Conservation (phyloP, 2,113 vertebrate genomes). For the Aleadryas rufinucha region DNA sequence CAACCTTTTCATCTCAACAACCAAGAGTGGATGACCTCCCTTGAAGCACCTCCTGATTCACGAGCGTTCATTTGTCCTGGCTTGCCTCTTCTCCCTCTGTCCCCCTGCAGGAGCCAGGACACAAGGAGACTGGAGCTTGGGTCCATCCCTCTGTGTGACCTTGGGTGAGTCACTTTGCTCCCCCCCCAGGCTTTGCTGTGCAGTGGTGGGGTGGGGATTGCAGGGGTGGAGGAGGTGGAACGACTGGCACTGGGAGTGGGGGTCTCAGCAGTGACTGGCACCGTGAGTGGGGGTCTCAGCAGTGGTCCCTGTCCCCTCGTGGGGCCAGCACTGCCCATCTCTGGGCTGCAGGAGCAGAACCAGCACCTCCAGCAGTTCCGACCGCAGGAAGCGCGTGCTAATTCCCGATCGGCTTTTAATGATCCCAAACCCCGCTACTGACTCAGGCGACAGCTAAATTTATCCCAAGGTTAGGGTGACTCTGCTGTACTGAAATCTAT, state of each 20-base stretch:
- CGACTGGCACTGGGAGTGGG: fast-evolving
- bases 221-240: background rate
- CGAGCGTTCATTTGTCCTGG: background rate
- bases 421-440: slow-evolving; percentile 30
- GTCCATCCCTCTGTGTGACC: background rate
- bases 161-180: background rate
- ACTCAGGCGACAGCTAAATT: slow-evolving; percentile 50
- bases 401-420: slow-evolving; percentile 23
- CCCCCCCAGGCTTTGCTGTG: background rate
- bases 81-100: background rate
- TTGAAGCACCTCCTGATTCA: background rate
- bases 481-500: slow-evolving; percentile 32
- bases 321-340: background rate
- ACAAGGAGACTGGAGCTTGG: background rate
- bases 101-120: background rate
- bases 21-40: background rate
- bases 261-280: background rate
- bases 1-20: background rate
- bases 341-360: background rate
- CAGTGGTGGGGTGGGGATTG: background rate
- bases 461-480: slow-evolving; percentile 57
- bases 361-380: background rate
- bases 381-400: background rate
- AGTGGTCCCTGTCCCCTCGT: fast-evolving
- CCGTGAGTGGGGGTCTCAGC: fast-evolving